Evolutionary conservation across 2,888 invertebrate genomes (phyloP).

Genomic region (Ashinkailepas kermadecensis): DNA sequence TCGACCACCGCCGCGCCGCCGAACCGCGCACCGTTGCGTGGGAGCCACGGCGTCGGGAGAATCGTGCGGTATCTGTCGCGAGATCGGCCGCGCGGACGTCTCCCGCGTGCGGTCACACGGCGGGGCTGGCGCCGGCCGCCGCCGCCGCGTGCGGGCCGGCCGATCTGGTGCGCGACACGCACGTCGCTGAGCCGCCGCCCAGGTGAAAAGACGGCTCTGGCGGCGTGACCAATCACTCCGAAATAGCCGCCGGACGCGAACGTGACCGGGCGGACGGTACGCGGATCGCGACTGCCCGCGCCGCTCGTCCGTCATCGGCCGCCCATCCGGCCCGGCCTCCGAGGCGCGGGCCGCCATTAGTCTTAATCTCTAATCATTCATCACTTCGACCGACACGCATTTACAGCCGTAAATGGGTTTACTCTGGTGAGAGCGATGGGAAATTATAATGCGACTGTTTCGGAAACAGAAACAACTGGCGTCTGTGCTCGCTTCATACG

Average conservation of each 20-base stretch:
- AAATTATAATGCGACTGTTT: neutral
- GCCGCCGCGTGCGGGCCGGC: neutral
- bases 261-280: neutral
- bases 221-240: neutral
- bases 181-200: neutral
- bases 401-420: conserved; percentile 10
- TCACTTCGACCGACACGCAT: neutral
- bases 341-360: neutral
- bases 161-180: neutral
- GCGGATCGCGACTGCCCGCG: neutral
- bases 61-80: no score
- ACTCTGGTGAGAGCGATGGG: neutral
- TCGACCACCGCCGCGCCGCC: no score
- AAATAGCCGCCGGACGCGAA: neutral
- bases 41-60: no score
- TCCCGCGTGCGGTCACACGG: no score
- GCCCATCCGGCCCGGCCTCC: neutral
- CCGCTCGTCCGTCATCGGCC: neutral
- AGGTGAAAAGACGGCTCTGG: neutral
- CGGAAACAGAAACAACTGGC: neutral
- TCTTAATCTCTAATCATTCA: neutral
- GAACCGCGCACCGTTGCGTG: no score
- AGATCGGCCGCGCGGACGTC: no score
- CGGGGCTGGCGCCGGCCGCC: neutral
- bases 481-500: neutral